Evolutionary conservation across 1,140 invertebrate genomes (phyloP), one percentile per base, ranked within the genome.

Genomic region (Andricus grossulariae): DNA sequence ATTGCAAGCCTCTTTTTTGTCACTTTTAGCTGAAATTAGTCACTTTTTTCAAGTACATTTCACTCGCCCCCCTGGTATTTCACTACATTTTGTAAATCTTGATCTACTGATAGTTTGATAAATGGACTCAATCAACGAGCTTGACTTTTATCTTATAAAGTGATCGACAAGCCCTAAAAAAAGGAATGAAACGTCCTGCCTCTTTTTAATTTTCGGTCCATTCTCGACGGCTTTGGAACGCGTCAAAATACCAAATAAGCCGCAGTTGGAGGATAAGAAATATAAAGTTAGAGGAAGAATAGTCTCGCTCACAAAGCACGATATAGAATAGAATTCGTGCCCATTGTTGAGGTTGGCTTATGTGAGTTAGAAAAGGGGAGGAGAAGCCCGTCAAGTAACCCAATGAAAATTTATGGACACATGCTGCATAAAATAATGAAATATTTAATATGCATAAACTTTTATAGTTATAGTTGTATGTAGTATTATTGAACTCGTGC

Each of bases 121-220:
- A 66, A 66, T 39, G 60, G 21, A 66, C 16, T 25, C 60, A 66
- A 66, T 66, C 60, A 66, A 66, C 25, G 12, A 39, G 15, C 25
- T 66, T 39, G 13, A 45, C 25, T 66, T 66, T 66, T 39, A 60
- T 54, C 52, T 54, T 19, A 54, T 32, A 66, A 66, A 66, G 32
- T 13, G 39, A 66, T 66, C 25, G 32, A 66, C 21, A 25, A 15
- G 57, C 32, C 60, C 25, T 32, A 25, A 21, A 66, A n/a, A 32
- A 25, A 25, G 52, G 16, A 15, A 15, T 32, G 5, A n/a, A 32
- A 66, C 32, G 25, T 66, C 60, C 60, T 39, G 60, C 60, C 25
- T 66, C 60, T 66, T 66, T 66, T 60, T 16, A 66, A 39, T 66
- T 66, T 66, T 66, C 25, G 25, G 39, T 66, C 39, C 60, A 66